These are phyloP conservation scores for Ametastegia equiseti DNA, from an alignment of 2,888 invertebrate species.

Conservation along the genomic window DNA sequence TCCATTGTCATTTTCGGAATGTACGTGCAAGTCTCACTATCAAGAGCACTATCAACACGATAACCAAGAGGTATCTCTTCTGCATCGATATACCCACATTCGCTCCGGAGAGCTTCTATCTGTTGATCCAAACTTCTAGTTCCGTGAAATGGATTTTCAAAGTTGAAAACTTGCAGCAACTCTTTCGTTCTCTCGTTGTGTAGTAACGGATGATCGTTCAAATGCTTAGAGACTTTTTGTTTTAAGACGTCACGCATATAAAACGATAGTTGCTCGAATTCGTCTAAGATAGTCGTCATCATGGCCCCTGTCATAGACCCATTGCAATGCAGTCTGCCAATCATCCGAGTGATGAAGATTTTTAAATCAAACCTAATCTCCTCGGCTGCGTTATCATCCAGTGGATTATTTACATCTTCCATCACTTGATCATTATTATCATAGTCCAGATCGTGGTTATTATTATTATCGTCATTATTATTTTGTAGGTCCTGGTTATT, in stretches of 20 bases:
- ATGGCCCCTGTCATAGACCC: conserved; percentile 50
- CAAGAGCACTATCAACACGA: conserved; percentile 46
- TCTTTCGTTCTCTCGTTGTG: conserved; percentile 19
- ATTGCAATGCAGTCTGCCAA: conserved; percentile 46
- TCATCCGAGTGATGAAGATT: background rate
- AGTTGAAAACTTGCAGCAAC: conserved; percentile 40
- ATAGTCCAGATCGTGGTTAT: background rate
- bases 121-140: too few species aligned
- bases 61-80: conserved; percentile 45
- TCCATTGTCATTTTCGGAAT: conserved; percentile 50
- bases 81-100: conserved; percentile 51
- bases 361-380: background rate
- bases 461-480: background rate
- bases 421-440: background rate
- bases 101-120: conserved; percentile 33
- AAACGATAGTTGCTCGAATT: conserved; percentile 40
- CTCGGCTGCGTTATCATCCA: background rate
- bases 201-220: background rate
- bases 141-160: conserved; percentile 46
- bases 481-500: background rate
- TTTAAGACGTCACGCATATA: conserved; percentile 21
- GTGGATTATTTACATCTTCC: background rate
- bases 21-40: conserved; percentile 44
- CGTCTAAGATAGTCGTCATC: conserved; percentile 38
- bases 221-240: conserved; percentile 7